Evolutionary conservation across 2,888 invertebrate species (phyloP), one percentile per base, ranked within the genome.

Genomic region (Hypolimnas misippus): DNA sequence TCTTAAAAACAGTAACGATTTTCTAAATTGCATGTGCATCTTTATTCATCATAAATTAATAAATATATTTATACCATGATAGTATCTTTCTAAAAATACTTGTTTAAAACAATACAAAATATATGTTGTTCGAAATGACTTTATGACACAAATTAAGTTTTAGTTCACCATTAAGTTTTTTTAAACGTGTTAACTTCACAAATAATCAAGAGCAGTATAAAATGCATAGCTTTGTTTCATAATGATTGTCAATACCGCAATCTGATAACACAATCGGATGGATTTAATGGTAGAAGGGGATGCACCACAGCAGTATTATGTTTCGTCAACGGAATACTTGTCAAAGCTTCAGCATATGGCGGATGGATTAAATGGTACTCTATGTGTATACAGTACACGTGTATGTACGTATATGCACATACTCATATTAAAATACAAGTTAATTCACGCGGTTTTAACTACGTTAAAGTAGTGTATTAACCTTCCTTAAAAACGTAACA

Each of bases 231-330:
- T 60, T 46, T 38, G 59, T 52, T 52, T 44, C 16, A 17, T 60
- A 54, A 60, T 60, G 46, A 60, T 60, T 60, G 38, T 29, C 35
- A 46, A 54, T 46, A 35, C 53, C 53, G 59, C 59, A 54, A 60
- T 60, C 59, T 54, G 53, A 60, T 60, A 60, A 54, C 35, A 16
- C 59, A 59, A 33, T 49, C 14, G 29, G 33, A 52, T 52, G 17
- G 35, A 31, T 16, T 35, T 42, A 62, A 52, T 58, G 42, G 58
- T 10, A 10, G 12, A 61, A 56, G 54, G 60, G 60, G 66, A 62
- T 62, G 57, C 66, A 59, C 35, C 65, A 66, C 66, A 66, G 53
- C n/a, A 21, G 44, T 66, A 66, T 66, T 16, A 14, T n/a, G 51
- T 66, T 66, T 57, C 66, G 52, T 53, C 53, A 56, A 55, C 62